Base-by-base conservation (phyloP, 2,888 invertebrate species). In the Ormyrus rosae region DNA sequence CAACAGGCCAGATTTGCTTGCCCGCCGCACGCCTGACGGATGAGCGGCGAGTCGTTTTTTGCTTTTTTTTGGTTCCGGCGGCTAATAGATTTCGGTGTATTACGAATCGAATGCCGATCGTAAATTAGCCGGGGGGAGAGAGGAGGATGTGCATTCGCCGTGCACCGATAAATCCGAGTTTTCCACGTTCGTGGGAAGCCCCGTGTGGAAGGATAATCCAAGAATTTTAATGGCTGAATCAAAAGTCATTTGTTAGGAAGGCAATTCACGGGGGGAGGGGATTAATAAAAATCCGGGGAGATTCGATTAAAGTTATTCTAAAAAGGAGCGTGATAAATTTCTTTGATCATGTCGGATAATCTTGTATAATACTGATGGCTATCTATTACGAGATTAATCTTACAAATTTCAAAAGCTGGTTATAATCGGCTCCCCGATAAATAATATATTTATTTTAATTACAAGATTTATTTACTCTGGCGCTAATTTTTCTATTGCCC, bases 221-320 rank as follows among this genome's bases (percentile, higher is more conserved):
- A 65, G 71, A 78, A 78, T 71, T 58, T 78, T 78, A 78, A 78
- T 78, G 34, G 64, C 46, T 11, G 60, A 51, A 13, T 19, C 56
- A 45, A 64, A 71, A 56, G n/a, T 45, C 65, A 50, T 65, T 65
- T 50, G 19, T 64, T 48, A 56, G 13, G 55, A 55, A 77, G 69
- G 46, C 51, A 51, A 64, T 55, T 55, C 50, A 3, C n/a, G 6
- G 50, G 51, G 10, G 34, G 7, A 13, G 7, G 13, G 55, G 55
- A 48, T 55, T 58, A 70, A 48, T 65, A 51, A 9, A 46, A 13
- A 13, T 46, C 9, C 8, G 13, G 69, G 48, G 55, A 7, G 48
- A 56, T 46, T 46, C 13, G 58, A 69, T 69, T 56, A 56, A 50
- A 6, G 48, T 50, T 60, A 72, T 53, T 51, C 51, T 46, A 55